Conservation (phyloP, 1,140 invertebrate species). For the Phocides pigmalion region DNA sequence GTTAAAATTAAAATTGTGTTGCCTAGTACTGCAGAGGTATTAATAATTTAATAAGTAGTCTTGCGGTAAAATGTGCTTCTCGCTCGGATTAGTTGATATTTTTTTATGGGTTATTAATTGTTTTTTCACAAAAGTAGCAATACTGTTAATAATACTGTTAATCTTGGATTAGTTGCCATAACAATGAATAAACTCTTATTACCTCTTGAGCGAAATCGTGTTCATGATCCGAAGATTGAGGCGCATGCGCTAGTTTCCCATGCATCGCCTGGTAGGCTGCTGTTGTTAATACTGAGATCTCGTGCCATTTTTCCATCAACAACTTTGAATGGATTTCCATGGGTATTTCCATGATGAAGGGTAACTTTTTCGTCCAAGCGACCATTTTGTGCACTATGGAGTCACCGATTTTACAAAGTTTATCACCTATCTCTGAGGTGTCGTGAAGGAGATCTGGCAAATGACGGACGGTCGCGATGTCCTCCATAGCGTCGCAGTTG, state of each 20-base stretch:
- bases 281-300: slow-evolving; percentile 96
- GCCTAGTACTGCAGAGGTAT: no score
- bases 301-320: slow-evolving; percentile 98
- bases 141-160: slow-evolving; percentile 7
- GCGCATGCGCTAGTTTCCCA: slow-evolving; percentile 85
- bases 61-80: neutral
- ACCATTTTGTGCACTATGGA: slow-evolving; percentile 98
- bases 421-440: slow-evolving; percentile 95
- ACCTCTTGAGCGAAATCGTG: slow-evolving; percentile 92
- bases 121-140: slow-evolving; percentile 8
- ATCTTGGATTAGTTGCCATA: slow-evolving; percentile 21
- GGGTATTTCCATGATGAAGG: slow-evolving; percentile 97
- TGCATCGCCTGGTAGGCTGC: slow-evolving; percentile 97
- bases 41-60: neutral
- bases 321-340: slow-evolving; percentile 97
- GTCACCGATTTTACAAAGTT: slow-evolving; percentile 97
- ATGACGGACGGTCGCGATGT: slow-evolving; percentile 95
- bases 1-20: neutral
- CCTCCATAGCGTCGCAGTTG: slow-evolving; percentile 97
- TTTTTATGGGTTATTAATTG: neutral
- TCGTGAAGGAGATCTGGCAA: slow-evolving; percentile 95
- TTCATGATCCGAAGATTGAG: slow-evolving; percentile 83
- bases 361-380: slow-evolving; percentile 98
- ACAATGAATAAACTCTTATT: slow-evolving; percentile 33
- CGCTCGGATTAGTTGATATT: neutral